Percentiles rank a stretch among this genome's conserved stretches.
phyloP scores from a whole-genome alignment of 2,888 invertebrate species.

The Heliconius ismenius region DNA sequence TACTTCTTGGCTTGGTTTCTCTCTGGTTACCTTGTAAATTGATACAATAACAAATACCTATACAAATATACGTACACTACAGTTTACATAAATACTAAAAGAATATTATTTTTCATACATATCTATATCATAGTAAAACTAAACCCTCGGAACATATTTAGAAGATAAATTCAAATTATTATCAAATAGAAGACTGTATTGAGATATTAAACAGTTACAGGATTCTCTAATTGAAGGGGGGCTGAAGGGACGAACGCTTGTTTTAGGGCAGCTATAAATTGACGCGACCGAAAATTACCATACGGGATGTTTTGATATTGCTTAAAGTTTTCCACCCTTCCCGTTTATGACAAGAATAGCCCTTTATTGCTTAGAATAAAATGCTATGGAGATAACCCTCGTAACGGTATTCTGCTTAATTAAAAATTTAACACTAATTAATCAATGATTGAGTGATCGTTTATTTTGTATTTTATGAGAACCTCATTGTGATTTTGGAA shows the following conservation, averaged over 20 bases:
- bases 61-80: not conserved
- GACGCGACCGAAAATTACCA: conserved; percentile 76
- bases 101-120: not conserved
- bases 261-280: conserved; percentile 79
- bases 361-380: conserved; percentile 21
- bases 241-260: conserved; percentile 69
- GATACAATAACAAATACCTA: too few relatives aligned
- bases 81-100: too few relatives aligned
- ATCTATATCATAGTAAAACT: not conserved
- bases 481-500: not conserved
- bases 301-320: conserved; percentile 70
- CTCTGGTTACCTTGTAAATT: too few relatives aligned
- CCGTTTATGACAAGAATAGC: conserved; percentile 27
- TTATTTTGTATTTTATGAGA: not conserved
- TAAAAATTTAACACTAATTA: conserved; percentile 7
- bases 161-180: conserved; percentile 44
- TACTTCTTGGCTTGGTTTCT: too few relatives aligned
- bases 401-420: conserved; percentile 3
- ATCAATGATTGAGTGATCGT: not conserved
- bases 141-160: not conserved
- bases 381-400: not conserved
- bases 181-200: conserved; percentile 56
- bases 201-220: conserved; percentile 66
- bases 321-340: conserved; percentile 55
- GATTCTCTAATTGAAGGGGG: conserved; percentile 64